Percentiles rank a stretch among this genome's conserved stretches.
Evolutionary conservation across 2,888 invertebrate species (phyloP).

Genomic region (Brassicogethes aeneus): DNA sequence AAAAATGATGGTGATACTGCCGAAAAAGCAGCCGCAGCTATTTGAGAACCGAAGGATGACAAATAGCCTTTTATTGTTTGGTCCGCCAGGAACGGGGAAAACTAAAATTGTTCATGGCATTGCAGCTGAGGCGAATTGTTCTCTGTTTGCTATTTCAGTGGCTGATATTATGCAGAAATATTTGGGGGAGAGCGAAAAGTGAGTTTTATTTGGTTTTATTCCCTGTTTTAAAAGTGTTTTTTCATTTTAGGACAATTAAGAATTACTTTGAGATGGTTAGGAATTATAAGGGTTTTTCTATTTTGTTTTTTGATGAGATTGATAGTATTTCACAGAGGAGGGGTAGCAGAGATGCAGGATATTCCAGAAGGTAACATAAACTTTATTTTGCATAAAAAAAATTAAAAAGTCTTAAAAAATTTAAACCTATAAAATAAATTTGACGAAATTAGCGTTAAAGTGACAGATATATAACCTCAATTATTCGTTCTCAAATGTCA

Average conservation of each 20-base stretch:
- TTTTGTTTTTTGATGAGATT: constrained; percentile 53
- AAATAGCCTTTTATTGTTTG: constrained; percentile 46
- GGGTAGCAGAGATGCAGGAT: constrained; percentile 42
- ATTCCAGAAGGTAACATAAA: constrained; percentile 43
- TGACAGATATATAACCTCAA: too few relatives aligned
- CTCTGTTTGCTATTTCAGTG: constrained; percentile 44
- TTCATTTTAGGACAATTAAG: constrained; percentile 24
- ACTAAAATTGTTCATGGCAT: constrained; percentile 39
- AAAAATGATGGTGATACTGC: constrained; percentile 44
- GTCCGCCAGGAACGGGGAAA: constrained; percentile 45
- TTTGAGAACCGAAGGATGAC: constrained; percentile 41
- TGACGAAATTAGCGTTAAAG: too few relatives aligned
- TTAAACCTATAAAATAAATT: too few relatives aligned
- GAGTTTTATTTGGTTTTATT: constrained; percentile 15
- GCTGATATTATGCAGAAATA: constrained; percentile 46
- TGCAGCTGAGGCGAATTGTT: constrained; percentile 43
- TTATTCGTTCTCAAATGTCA: too few relatives aligned
- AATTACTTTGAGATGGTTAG: constrained; percentile 29
- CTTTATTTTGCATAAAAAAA: too few relatives aligned
- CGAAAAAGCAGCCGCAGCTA: constrained; percentile 46
- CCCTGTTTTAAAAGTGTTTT: constrained; percentile 2
- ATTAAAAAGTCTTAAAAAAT: too few relatives aligned
- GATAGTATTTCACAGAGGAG: constrained; percentile 48
- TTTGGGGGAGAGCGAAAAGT: constrained; percentile 52
- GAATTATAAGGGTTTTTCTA: constrained; percentile 30